Base-by-base conservation (phyloP, 53 echinoderm and acorn worm genomes). In the Holothuria scabra region DNA sequence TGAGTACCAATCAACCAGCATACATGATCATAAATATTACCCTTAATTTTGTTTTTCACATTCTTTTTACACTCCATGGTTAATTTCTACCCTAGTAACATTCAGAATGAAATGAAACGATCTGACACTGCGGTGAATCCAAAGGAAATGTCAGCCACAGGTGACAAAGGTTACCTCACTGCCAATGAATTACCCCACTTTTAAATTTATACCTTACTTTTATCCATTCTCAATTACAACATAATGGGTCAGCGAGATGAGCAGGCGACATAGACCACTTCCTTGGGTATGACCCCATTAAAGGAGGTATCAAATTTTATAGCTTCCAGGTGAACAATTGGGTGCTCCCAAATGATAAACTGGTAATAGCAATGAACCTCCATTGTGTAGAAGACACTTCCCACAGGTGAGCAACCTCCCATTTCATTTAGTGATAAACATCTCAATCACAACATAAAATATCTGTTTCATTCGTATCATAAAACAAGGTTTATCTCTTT, bases 261-360 rank as follows among this genome's bases (percentile, higher is more conserved):
- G 32, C n/a, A 23, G 26, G 49, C 25, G 44, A 44, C 44, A 14
- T 46, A 24, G 25, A 46, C 24, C 46, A 44, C 23, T 72, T 26
- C 46, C 41, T 34, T 48, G 14, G 48, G 72, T 25, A 48, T 72
- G 46, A 72, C 48, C 44, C 72, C 46, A 25, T 44, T 48, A 72
- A 41, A 72, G 48, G 4, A 4, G 23, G 44, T 25, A 28, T n/a
- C 44, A 72, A 72, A 48, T 72, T 72, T 65, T 72, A 72, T 72
- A 38, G 72, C 46, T 72, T 72, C 72, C 72, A 72, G 72, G 72
- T 72, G 72, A 72, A 72, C 25, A 72, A 26, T 44, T 72, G 46
- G 48, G 49, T 12, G 32, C 29, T 34, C 33, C 33, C 37, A 67
- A 10, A 12, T 12, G 19, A 72, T 18, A 8, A 44, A 21, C 21